Conservation (phyloP, 2,113 vertebrate species). For the Psittacus erithacus region DNA sequence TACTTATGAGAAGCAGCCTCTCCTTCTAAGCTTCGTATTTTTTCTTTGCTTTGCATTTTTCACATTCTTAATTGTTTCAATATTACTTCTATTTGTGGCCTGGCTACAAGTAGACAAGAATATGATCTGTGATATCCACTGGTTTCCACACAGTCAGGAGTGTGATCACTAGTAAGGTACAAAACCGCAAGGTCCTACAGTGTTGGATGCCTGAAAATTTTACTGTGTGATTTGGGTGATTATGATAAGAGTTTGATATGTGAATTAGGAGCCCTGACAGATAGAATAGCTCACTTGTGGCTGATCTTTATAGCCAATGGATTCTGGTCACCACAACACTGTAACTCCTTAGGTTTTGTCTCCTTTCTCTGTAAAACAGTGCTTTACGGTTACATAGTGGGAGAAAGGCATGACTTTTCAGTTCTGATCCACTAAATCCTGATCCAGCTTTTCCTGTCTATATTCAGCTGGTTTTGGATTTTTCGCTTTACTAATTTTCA, state of each 20-base stretch:
- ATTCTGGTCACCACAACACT: not conserved
- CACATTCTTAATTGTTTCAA: not conserved
- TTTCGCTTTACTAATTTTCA: not conserved
- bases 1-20: not conserved
- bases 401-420: not conserved
- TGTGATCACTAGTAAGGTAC: not conserved
- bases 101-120: not conserved
- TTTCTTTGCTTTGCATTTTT: not conserved
- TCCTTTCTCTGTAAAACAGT: not conserved
- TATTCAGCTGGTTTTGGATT: not conserved
- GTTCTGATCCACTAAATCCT: not conserved
- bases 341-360: not conserved
- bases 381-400: not conserved
- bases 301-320: not conserved
- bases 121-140: not conserved
- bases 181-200: rapidly evolving
- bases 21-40: not conserved
- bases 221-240: not conserved
- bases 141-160: not conserved
- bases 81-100: not conserved
- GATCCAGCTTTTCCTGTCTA: not conserved
- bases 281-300: not conserved
- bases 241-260: not conserved
- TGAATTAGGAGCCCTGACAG: not conserved
- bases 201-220: not conserved